Conservation (phyloP, 2,113 vertebrate genomes). For the Phyllostomus discolor region DNA sequence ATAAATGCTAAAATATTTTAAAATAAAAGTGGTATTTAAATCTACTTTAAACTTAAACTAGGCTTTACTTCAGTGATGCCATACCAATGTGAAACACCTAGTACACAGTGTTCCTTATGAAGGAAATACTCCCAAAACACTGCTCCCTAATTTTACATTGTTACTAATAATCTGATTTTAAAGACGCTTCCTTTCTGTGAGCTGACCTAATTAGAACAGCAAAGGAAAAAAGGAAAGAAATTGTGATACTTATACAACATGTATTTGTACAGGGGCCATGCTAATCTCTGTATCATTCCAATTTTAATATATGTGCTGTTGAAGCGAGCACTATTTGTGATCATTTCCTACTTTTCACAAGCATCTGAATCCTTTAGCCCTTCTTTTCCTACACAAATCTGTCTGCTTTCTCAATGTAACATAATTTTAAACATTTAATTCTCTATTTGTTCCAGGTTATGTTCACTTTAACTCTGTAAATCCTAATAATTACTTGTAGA, state of each 20-base stretch:
- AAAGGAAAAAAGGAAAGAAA: not conserved
- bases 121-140: not conserved
- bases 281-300: too few relatives aligned
- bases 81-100: not conserved
- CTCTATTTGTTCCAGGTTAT: not conserved
- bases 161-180: not conserved
- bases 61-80: not conserved
- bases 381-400: not conserved
- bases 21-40: not conserved
- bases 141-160: not conserved
- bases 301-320: too few relatives aligned
- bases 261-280: too few relatives aligned
- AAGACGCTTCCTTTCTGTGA: not conserved
- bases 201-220: not conserved
- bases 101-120: not conserved
- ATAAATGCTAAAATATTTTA: not conserved
- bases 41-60: conserved; percentile 3
- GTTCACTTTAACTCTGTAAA: not conserved
- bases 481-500: not conserved
- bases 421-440: not conserved
- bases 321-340: too few relatives aligned
- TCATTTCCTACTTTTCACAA: not conserved
- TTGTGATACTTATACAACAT: not conserved
- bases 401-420: not conserved
- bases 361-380: not conserved